phyloP scores from a whole-genome alignment of 2,113 vertebrate genomes.

The Synchiropus splendidus region DNA sequence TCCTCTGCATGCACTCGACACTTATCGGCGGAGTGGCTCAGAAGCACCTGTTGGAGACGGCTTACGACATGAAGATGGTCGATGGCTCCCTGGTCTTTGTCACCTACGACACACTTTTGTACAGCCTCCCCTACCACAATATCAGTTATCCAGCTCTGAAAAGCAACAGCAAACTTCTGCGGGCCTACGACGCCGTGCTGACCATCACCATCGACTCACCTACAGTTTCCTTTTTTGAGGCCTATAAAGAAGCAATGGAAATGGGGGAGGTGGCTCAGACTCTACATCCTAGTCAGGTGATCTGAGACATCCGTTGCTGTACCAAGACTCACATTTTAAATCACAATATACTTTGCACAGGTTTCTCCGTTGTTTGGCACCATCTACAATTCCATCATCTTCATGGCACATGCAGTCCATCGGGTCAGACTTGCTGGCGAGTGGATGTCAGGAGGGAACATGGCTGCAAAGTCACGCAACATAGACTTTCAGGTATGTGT shows the following conservation, averaged over 20 bases:
- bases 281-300: constrained; percentile 58
- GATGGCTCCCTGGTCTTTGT: constrained; percentile 68
- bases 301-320: background rate
- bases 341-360: constrained; percentile 39
- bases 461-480: constrained; percentile 55
- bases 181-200: constrained; percentile 69
- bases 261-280: constrained; percentile 52
- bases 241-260: constrained; percentile 58
- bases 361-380: constrained; percentile 88
- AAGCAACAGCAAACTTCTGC: constrained; percentile 58
- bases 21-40: constrained; percentile 65
- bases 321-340: background rate
- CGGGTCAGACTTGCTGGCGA: constrained; percentile 24
- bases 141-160: constrained; percentile 47
- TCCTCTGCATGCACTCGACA: constrained; percentile 76
- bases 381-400: constrained; percentile 77
- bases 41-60: constrained; percentile 62
- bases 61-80: constrained; percentile 66
- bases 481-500: constrained; percentile 54
- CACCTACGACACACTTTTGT: constrained; percentile 71
- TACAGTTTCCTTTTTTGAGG: constrained; percentile 57
- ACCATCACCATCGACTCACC: constrained; percentile 68
- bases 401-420: constrained; percentile 70
- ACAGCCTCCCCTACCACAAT: constrained; percentile 69
- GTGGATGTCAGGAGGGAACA: constrained; percentile 70